Base-by-base conservation (phyloP, 2,797 vertebrate genomes). In the Oophaga sylvatica region DNA sequence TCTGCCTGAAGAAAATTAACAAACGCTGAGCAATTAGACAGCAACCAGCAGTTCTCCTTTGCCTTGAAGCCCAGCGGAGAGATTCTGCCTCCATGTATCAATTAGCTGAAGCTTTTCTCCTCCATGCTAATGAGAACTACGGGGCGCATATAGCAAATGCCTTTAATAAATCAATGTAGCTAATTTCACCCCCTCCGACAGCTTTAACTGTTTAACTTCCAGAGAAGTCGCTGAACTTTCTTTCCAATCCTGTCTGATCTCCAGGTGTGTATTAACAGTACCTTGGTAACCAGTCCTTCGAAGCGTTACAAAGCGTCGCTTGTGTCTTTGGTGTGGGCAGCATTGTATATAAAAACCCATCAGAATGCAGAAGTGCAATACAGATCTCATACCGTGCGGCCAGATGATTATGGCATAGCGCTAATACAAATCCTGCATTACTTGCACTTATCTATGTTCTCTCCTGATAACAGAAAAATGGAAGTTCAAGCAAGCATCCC, bases 21-120 rank as follows among this genome's bases (percentile, higher is more conserved):
- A 80, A 89, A 81, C 29, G 29, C 70, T 67, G 83, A 81, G 87
- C 83, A 88, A 88, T 88, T 88, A 88, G 68, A 85, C 87, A 89
- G 77, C 79, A 78, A 89, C 60, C 87, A 89, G 83, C 83, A 82
- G 83, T 83, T 89, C 79, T 85, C 79, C 79, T 77, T 78, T 86
- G 77, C 83, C 79, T 67, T 53, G 5, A 29, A 29, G 78, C 87
- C 71, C 83, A 76, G 82, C 70, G 79, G 87, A 81, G 83, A 85
- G 68, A 88, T 85, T 88, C 83, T 10, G 45, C 87, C 87, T 88
- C 83, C 83, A 31, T 59, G 70, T 76, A 81, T 88, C 70, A 88
- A 85, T 85, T 88, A 88, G 71, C 41, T 31, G 83, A 76, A 85
- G 83, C 83, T 85, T 81, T 80, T 78, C 73, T 84, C 75, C 26